Evolutionary conservation across 1,140 invertebrate genomes (phyloP), one percentile per base, ranked within the genome.

Genomic region (Aphaenogaster rudis): DNA sequence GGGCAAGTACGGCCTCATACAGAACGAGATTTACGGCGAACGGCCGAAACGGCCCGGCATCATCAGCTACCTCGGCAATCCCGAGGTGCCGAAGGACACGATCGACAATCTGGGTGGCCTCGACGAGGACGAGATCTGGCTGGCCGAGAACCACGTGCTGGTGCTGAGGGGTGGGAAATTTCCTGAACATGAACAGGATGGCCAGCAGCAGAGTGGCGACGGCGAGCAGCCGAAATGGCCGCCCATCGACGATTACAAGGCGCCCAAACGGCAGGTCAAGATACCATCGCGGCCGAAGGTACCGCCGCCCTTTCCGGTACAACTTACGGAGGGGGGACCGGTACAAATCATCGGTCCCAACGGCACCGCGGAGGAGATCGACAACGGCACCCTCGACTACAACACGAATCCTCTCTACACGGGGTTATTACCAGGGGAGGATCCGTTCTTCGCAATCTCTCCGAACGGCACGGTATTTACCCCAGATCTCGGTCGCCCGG

Each of bases 231-330:
- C 94, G 48, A 95, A 95, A 13, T 98, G 98, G 98, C 96, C 97
- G 66, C 96, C 98, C 3, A 98, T 99, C 87, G 98, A 98, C 92
- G 96, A 97, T 92, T 98, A 98, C 93, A 96, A 97, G 93, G 98
- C 98, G 57, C 98, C 98, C 7, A 96, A 96, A 88, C 96, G 98
- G 88, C 97, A 97, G 94, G 97, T 98, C 88, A 97, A 97, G 94
- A 96, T 98, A 91, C 97, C 97, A 7, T 92, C 96, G 8, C 96
- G 96, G 92, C 97, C 97, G 0, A 97, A 97, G 94, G 96, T 98
- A 89, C 98, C 98, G 94, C 98, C 98, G 95, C 98, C 98, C 92
- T 98, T 98, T 97, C 98, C 98, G 91, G 97, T 98, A 93, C 97
- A 98, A 95, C 96, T 98, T 92, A 96, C 96, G 89, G 97, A 98